These are phyloP conservation scores for Cynopterus brachyotis DNA, from an alignment of 2,113 vertebrate genomes.

Conservation along the genomic window DNA sequence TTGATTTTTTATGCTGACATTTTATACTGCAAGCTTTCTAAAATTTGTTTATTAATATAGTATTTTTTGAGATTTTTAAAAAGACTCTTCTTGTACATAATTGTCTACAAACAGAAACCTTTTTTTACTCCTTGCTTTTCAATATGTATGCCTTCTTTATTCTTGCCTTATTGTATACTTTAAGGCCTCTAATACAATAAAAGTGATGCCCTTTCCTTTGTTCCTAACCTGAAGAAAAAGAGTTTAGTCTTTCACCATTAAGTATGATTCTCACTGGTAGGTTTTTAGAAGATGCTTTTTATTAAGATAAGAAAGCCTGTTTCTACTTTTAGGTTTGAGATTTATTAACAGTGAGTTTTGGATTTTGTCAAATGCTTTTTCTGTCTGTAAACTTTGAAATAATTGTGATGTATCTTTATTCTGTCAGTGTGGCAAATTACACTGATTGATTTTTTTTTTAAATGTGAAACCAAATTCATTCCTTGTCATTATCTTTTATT, in stretches of 20 bases:
- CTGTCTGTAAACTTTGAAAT: not conserved
- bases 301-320: not conserved
- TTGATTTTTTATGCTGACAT: not conserved
- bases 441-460: not conserved
- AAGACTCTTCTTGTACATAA: not conserved
- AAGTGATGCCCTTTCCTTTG: not conserved
- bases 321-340: not conserved
- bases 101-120: not conserved
- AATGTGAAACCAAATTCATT: not conserved
- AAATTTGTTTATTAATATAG: not conserved
- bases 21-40: not conserved
- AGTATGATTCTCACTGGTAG: not conserved
- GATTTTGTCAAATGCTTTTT: not conserved
- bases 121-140: not conserved
- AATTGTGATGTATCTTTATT: not conserved
- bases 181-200: not conserved
- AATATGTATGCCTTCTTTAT: not conserved
- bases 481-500: not conserved
- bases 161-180: not conserved
- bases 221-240: not conserved
- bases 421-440: not conserved
- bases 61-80: not conserved
- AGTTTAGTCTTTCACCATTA: not conserved
- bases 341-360: not conserved
- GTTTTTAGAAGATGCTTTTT: not conserved